Percentiles rank a stretch among this genome's conserved stretches.
phyloP scores from a whole-genome alignment of 2,888 invertebrate species.

The Himalopsyche kuldschensis region DNA sequence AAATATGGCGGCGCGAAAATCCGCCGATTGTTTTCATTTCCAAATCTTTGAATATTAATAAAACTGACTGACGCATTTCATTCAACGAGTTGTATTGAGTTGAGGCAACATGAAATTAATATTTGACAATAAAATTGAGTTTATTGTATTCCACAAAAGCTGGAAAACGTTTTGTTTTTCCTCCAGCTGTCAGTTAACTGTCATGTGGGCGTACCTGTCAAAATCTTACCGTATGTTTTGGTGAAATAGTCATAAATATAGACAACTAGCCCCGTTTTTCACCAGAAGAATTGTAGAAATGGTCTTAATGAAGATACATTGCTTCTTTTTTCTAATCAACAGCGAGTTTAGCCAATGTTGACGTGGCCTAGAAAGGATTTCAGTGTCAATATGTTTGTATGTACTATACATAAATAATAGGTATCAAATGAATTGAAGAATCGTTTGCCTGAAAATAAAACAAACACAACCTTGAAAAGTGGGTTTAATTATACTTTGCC shows the following conservation, averaged over 20 bases:
- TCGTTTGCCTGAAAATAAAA: too few species aligned
- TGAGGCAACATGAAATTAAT: neutral
- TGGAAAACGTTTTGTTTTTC: neutral
- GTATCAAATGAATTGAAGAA: too few species aligned
- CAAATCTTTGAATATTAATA: neutral
- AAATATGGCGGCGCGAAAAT: constrained; percentile 37
- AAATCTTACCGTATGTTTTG: constrained; percentile 30
- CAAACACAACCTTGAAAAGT: too few species aligned
- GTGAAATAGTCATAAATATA: neutral
- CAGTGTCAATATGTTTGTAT: too few species aligned
- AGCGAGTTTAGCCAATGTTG: neutral
- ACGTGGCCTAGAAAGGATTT: too few species aligned
- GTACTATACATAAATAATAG: too few species aligned
- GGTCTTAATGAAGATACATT: neutral
- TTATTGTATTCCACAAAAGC: neutral
- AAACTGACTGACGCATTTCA: neutral
- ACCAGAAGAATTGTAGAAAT: neutral
- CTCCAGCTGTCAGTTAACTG: constrained; percentile 17
- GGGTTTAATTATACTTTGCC: too few species aligned
- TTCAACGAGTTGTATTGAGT: neutral
- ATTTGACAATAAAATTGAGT: neutral
- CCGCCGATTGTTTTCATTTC: neutral
- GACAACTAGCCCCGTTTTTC: neutral
- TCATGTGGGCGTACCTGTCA: constrained; percentile 41
- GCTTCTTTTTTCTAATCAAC: too few species aligned